Evolutionary conservation across 2,113 vertebrate species (phyloP), one percentile per base, ranked within the genome.

Genomic region (Nesogale talazaci): DNA sequence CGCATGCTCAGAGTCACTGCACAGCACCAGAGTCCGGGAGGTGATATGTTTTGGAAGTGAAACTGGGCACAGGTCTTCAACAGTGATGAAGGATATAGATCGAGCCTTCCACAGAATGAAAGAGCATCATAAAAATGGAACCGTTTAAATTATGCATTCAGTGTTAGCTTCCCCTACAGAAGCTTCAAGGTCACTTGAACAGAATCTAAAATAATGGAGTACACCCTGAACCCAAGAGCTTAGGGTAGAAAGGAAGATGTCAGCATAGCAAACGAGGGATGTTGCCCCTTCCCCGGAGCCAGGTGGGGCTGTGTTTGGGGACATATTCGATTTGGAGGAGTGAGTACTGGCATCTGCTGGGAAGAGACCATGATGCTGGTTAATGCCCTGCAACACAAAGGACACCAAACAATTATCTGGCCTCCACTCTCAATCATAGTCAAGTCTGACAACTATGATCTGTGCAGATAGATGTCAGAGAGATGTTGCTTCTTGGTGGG

Each of bases 11-110:
- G 78, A 76, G 86, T 88, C 81, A 76, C 0, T 61, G 88, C 16
- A 25, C 23, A 63, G 83, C 95, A 95, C 83, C 89, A 70, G 42
- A 95, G 56, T 72, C 86, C 94, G 40, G 15, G 59, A 94, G 34
- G 95, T 11, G 3, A 91, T 25, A 87, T 94, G 11, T 83, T 92
- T 91, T 90, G 40, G 25, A 2, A 17, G 6, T 85, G 67, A 95
- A 74, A 97, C 82, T 36, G 83, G 74, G 93, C 8, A 95, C 59
- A 94, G 38, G 72, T 25, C 92, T 88, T 95, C 95, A 86, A 80
- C 96, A 96, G 96, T 65, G 89, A 82, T 84, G 83, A 95, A 97
- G 52, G 88, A 83, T 69, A 93, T 81, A 83, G 86, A 97, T 61
- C 31, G 82, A 91, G 5, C 72, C 79, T 93, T 86, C 6, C 19